These are phyloP conservation scores for Halcyon chelicuti DNA, from an alignment of 2,797 vertebrate genomes.

Conservation along the genomic window DNA sequence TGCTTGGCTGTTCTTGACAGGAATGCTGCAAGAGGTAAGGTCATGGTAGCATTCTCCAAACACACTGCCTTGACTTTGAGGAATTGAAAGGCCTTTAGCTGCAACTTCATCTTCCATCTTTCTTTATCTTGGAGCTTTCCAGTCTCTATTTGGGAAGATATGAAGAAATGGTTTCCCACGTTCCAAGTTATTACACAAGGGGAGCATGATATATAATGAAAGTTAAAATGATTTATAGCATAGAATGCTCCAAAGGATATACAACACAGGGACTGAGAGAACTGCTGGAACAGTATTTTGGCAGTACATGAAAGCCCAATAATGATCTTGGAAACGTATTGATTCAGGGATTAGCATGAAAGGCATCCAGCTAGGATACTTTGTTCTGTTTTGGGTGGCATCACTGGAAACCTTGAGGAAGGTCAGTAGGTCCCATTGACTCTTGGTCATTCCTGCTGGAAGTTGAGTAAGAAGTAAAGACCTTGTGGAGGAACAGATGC, in stretches of 20 bases:
- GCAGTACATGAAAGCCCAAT: conserved; percentile 14
- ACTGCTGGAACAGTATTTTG: conserved; percentile 31
- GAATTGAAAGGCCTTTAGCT: background rate
- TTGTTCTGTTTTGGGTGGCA: conserved; percentile 51
- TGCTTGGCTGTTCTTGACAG: background rate
- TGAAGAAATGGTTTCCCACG: background rate
- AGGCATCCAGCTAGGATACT: conserved; percentile 29
- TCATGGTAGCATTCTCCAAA: background rate
- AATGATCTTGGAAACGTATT: background rate
- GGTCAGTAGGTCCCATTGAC: background rate
- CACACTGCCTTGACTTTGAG: background rate
- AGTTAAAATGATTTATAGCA: conserved; percentile 23
- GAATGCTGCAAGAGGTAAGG: background rate
- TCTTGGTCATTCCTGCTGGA: conserved; percentile 37
- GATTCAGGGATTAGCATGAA: conserved; percentile 40
- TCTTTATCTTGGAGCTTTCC: background rate
- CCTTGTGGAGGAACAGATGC: background rate
- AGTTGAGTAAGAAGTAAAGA: background rate
- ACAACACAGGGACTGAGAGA: background rate
- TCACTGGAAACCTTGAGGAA: conserved; percentile 20
- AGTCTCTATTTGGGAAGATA: background rate
- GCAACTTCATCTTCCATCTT: background rate
- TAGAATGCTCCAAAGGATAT: background rate
- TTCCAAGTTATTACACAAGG: conserved; percentile 10
- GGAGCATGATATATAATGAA: background rate